phyloP scores from a whole-genome alignment of 2,888 invertebrate species.

The Heliconius erato region DNA sequence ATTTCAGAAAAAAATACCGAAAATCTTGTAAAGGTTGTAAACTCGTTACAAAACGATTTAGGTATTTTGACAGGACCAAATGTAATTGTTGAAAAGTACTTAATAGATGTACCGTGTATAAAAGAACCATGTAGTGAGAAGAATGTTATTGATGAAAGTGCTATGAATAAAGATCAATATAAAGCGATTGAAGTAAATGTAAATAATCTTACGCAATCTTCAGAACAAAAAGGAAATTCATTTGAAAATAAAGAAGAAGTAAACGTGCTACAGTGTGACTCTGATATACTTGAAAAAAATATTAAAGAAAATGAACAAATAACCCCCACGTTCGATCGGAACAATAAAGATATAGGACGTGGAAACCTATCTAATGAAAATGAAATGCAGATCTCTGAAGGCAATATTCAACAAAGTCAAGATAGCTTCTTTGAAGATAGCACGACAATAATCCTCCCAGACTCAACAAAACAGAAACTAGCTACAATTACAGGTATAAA shows the following conservation, averaged over 20 bases:
- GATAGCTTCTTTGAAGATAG: neutral
- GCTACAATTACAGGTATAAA: slow-evolving; percentile 17
- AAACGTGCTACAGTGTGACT: neutral
- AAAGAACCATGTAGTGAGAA: slow-evolving; percentile 1
- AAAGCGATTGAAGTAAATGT: neutral
- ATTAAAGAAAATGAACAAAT: neutral
- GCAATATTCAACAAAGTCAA: neutral
- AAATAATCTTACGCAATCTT: neutral
- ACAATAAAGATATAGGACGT: neutral
- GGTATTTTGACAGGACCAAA: slow-evolving; percentile 58
- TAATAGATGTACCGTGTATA: slow-evolving; percentile 41
- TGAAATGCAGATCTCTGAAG: neutral
- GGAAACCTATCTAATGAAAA: neutral
- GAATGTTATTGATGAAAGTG: neutral
- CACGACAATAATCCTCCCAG: neutral
- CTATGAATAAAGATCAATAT: neutral
- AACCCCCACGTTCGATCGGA: neutral
- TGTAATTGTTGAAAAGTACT: slow-evolving; percentile 6
- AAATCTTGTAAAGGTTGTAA: slow-evolving; percentile 63
- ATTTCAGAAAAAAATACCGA: slow-evolving; percentile 60
- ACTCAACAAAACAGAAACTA: slow-evolving; percentile 11
- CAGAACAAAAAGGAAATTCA: neutral
- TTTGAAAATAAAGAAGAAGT: neutral
- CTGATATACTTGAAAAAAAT: neutral
- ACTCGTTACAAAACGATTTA: slow-evolving; percentile 69